A percentile compares a stretch with the other conserved stretches of the same genome.
Conservation (phyloP, 2,113 vertebrate species). For the Petroica traversi region DNA sequence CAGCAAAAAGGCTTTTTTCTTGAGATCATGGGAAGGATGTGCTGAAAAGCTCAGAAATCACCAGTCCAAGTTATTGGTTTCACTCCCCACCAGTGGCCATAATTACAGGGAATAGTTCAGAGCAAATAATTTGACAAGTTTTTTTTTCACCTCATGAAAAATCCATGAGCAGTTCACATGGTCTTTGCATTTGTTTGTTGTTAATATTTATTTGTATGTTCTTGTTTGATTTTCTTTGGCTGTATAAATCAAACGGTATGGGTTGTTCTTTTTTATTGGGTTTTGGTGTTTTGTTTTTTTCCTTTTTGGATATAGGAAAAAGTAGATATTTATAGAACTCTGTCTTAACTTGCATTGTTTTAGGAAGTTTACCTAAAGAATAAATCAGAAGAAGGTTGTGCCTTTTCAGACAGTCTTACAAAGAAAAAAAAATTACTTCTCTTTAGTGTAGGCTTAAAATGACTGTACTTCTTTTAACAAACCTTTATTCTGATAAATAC, state of each 20-base stretch:
- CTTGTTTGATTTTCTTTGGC: neutral
- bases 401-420: neutral
- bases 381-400: neutral
- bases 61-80: neutral
- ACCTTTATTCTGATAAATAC: neutral
- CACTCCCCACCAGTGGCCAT: neutral
- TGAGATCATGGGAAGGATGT: neutral
- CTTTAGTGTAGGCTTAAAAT: neutral
- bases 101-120: conserved; percentile 2
- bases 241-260: neutral
- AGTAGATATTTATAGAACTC: neutral
- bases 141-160: neutral
- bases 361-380: neutral
- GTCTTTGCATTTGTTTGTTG: neutral
- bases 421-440: neutral
- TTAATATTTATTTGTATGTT: neutral
- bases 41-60: neutral
- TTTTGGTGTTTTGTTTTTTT: neutral
- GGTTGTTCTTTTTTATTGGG: neutral
- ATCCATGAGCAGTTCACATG: neutral
- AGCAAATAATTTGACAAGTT: conserved; percentile 10
- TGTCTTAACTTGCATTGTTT: neutral
- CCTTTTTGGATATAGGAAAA: neutral
- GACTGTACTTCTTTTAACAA: neutral
- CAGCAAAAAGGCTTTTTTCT: neutral